Percentiles rank a stretch among this genome's conserved stretches.
Evolutionary conservation across 1,140 invertebrate species (phyloP).

Genomic region (Neelides sp.): DNA sequence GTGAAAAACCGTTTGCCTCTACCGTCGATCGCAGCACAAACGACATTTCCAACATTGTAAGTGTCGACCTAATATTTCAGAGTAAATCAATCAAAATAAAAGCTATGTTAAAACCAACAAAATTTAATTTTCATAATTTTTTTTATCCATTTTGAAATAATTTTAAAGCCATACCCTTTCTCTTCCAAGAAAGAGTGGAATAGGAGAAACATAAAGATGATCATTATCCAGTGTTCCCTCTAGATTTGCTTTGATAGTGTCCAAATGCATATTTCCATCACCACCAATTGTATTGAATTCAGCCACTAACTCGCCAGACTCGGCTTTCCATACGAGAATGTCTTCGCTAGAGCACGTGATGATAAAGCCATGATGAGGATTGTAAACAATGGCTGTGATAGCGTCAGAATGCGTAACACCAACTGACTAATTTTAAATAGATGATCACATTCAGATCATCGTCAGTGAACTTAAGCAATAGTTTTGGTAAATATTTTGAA

Average conservation of each 20-base stretch:
- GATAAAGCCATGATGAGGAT: conserved; percentile 17
- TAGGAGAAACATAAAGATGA: conserved; percentile 11
- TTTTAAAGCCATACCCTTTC: conserved; percentile 2
- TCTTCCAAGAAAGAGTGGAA: conserved; percentile 6
- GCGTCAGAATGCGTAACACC: conserved; percentile 11
- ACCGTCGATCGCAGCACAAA: conserved; percentile 11
- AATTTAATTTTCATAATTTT: too few species aligned
- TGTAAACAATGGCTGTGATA: conserved; percentile 14
- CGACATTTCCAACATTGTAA: conserved; percentile 14
- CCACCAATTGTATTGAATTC: conserved; percentile 22
- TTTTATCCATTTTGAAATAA: neutral
- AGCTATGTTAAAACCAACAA: too few species aligned
- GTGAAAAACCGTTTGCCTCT: conserved; percentile 16
- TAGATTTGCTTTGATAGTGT: conserved; percentile 12
- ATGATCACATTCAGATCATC: too few species aligned
- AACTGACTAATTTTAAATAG: conserved; percentile 5
- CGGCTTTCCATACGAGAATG: conserved; percentile 15
- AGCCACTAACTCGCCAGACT: conserved; percentile 9
- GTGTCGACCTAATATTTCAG: conserved; percentile 11
- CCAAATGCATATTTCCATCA: conserved; percentile 21
- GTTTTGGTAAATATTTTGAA: conserved; percentile 1
- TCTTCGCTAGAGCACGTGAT: conserved; percentile 17
- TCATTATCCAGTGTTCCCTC: conserved; percentile 15
- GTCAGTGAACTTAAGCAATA: too few species aligned
- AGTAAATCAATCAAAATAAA: too few species aligned